Evolutionary conservation across 2,888 invertebrate genomes (phyloP), one percentile per base, ranked within the genome.

Genomic region (Exocentrus adspersus): DNA sequence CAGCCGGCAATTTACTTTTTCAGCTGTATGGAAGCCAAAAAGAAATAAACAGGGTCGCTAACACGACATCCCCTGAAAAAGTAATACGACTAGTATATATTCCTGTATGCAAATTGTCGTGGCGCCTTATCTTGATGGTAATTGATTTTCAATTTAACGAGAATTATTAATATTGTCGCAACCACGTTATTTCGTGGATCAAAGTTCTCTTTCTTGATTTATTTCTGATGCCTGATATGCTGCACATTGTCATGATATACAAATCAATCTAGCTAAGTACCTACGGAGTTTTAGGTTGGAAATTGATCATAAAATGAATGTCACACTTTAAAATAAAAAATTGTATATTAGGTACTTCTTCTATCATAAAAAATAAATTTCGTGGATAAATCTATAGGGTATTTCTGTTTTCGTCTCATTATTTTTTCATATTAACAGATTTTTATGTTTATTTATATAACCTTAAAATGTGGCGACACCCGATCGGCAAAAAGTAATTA

Each of bases 401-500:
- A n/a, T n/a, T n/a, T n/a, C n/a, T n/a, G n/a, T n/a, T n/a, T n/a
- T n/a, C n/a, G n/a, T n/a, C n/a, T n/a, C n/a, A n/a, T n/a, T n/a
- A n/a, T n/a, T n/a, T n/a, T n/a, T n/a, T n/a, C n/a, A n/a, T n/a
- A n/a, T n/a, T n/a, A n/a, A n/a, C n/a, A n/a, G n/a, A 48, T 28
- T 30, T 48, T 24, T 48, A 20, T 48, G 17, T 48, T 48, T 30
- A 30, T 24, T 10, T 16, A 16, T 21, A 48, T 7, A 28, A 41
- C 9, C 10, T 14, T 9, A 41, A 57, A 46, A 30, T 12, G 7
- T 45, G 46, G 4, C 17, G 56, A 57, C 56, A 57, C 10, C 21
- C 10, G 16, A 32, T 28, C 19, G 20, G 10, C 16, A 45, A 28
- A 45, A 20, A 4, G 14, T 57, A 57, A 57, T 57, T 57, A 57